Evolutionary conservation across 1,140 invertebrate genomes (phyloP), one percentile per base, ranked within the genome.

Genomic region (Heliconius hermathena): DNA sequence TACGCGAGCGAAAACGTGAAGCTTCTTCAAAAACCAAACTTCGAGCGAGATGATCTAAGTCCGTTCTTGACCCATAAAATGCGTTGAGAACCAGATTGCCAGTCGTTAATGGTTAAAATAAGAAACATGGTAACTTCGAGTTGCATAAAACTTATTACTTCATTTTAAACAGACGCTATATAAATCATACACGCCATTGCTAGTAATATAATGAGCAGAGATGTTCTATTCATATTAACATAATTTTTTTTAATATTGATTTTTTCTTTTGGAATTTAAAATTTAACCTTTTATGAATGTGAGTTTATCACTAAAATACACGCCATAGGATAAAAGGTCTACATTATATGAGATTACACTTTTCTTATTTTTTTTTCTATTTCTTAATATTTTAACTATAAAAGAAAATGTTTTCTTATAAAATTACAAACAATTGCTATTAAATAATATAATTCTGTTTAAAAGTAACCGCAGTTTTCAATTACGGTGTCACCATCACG

Each of bases 41-140:
- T 22, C n/a, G 0, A 22, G n/a, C 9, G 57, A 66, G 60, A 66
- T 66, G 60, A 66, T 66, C 60, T 75, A 46, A 66, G 74, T 75
- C 60, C 72, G 79, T 81, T 81, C 75, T 81, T 81, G 75, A 84
- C 83, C 80, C 82, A 89, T 76, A 73, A 81, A 78, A 52, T 36
- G 60, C 46, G 41, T 72, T 49, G 11, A 46, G 76, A 82, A 78
- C 71, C 81, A 79, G 81, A 82, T 82, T 79, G 81, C 77, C 77
- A n/a, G 38, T 79, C 81, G 74, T 82, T 71, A 79, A 79, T 82
- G 66, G 74, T 73, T 76, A 73, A 77, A 81, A 77, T 77, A 77
- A 73, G 71, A 60, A 60, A 71, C 70, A 26, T 49, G 38, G 52
- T 9, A 72, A 38, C 41, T 5, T 22, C 5, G 22, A 8, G 22